Conservation (phyloP, 2,797 vertebrate species). For the Amblyraja radiata region DNA sequence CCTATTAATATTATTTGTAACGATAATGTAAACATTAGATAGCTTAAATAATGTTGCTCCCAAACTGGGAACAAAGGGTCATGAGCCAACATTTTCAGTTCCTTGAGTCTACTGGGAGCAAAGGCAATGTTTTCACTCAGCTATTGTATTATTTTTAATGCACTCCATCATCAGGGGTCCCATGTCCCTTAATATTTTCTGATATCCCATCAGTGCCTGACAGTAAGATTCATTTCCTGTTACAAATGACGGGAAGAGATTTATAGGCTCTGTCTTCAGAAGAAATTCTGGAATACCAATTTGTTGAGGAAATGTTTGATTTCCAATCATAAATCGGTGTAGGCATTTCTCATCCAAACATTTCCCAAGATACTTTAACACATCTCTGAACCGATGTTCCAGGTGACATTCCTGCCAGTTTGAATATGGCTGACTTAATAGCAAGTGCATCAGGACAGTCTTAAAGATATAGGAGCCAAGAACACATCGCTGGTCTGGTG, state of each 20-base stretch:
- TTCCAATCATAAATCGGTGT: too few species aligned
- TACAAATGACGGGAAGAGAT: slow-evolving; percentile 39
- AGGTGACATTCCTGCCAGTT: too few species aligned
- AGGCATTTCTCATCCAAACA: too few species aligned
- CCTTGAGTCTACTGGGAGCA: too few species aligned
- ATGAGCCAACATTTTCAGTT: too few species aligned
- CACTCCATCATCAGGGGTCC: neutral
- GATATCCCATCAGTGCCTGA: slow-evolving; percentile 49
- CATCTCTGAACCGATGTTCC: too few species aligned
- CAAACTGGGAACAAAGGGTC: neutral
- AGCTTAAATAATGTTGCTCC: slow-evolving; percentile 26
- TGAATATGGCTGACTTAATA: slow-evolving; percentile 44
- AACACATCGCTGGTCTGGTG: slow-evolving; percentile 39
- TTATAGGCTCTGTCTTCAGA: too few species aligned
- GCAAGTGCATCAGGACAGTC: slow-evolving; percentile 53
- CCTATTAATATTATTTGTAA: neutral
- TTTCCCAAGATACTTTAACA: too few species aligned
- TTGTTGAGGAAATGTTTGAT: too few species aligned
- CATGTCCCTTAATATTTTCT: slow-evolving; percentile 44
- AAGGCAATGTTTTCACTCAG: too few species aligned
- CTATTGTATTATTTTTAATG: too few species aligned
- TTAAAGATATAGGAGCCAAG: slow-evolving; percentile 53
- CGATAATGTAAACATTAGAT: slow-evolving; percentile 21
- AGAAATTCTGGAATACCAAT: too few species aligned
- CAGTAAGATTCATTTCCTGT: slow-evolving; percentile 44